Evolutionary conservation across 2,113 vertebrate genomes (phyloP), one percentile per base, ranked within the genome.

Genomic region (Haemorhous mexicanus): DNA sequence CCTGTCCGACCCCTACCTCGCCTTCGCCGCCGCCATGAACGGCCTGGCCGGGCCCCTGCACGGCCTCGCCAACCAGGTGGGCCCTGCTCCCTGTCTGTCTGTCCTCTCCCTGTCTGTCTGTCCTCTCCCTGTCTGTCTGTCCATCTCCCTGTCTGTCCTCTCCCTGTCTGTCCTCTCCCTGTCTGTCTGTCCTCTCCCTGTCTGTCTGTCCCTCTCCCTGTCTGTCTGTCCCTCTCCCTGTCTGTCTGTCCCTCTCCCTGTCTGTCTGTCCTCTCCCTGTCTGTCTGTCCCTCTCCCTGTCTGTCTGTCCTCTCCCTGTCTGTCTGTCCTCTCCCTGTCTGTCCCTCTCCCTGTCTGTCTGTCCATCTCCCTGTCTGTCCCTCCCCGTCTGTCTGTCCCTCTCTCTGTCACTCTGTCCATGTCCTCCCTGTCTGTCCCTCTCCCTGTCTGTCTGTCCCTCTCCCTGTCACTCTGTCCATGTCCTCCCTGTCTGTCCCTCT

Each of bases 11-110:
- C 99, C 99, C 8, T 99, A 99, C 97, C 97, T 99, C 75, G 98
- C 99, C 97, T 99, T 99, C 76, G 98, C 99, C 5, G 99, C 99
- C 6, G 99, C 99, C 72, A 99, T 99, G 99, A 99, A 99, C 6
- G 99, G 99, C 35, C 97, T 99, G 90, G 99, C 99, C 0, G 99
- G 99, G 85, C 99, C 99, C 80, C 98, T 99, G 66, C 99, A 99
- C 4, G 99, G 99, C 46, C 97, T 99, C n/a, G 99, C 99, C 83
- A 99, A 99, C 96, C 99, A 99, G 98, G 99, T 99, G 93, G 97
- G 78, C 22, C 11, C 20, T 13, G 20, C 23, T 3, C 5, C 2
- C 6, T 68, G 27, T 24, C 22, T 2, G 56, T 3, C 13, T 2
- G 9, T 28, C 50, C 26, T 30, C 39, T 41, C 39, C 27, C 11